phyloP scores from a whole-genome alignment of 2,888 invertebrate genomes.

The Cheilosia variabilis region DNA sequence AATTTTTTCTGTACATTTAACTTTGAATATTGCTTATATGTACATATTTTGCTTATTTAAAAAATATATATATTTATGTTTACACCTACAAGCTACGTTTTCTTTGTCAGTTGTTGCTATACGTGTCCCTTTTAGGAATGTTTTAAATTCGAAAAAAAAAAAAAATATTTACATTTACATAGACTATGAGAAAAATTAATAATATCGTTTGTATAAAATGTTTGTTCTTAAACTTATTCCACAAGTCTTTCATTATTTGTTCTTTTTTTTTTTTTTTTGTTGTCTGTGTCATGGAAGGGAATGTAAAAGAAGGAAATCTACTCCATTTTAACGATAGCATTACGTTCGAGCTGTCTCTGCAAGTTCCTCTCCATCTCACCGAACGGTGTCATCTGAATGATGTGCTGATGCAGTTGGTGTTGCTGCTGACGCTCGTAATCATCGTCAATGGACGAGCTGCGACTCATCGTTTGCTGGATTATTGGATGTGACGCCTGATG shows the following conservation, averaged over 20 bases:
- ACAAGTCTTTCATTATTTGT: slow-evolving; percentile 18
- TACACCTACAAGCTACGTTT: slow-evolving; percentile 43
- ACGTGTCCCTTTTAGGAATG: slow-evolving; percentile 61
- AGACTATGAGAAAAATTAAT: slow-evolving; percentile 37
- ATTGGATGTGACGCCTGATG: slow-evolving; percentile 57
- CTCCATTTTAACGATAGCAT: slow-evolving; percentile 83
- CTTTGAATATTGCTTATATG: slow-evolving; percentile 47
- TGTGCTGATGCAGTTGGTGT: slow-evolving; percentile 76
- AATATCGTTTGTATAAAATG: slow-evolving; percentile 26
- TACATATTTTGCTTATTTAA: slow-evolving; percentile 15
- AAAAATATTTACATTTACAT: slow-evolving; percentile 46
- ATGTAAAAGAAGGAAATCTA: slow-evolving; percentile 60
- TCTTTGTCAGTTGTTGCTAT: slow-evolving; percentile 65
- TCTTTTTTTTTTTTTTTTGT: not conserved
- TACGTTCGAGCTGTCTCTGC: slow-evolving; percentile 81
- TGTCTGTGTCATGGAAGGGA: slow-evolving; percentile 10
- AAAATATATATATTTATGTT: not conserved
- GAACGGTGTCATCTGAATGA: slow-evolving; percentile 79
- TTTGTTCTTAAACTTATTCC: slow-evolving; percentile 31
- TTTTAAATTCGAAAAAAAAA: slow-evolving; percentile 26
- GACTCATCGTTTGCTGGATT: slow-evolving; percentile 78
- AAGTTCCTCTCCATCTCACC: slow-evolving; percentile 80
- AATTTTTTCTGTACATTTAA: slow-evolving; percentile 2
- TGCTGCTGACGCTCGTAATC: slow-evolving; percentile 78
- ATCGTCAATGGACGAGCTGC: slow-evolving; percentile 82